Base-by-base conservation (phyloP, 2,797 vertebrate species). In the Urophycis tenuis region DNA sequence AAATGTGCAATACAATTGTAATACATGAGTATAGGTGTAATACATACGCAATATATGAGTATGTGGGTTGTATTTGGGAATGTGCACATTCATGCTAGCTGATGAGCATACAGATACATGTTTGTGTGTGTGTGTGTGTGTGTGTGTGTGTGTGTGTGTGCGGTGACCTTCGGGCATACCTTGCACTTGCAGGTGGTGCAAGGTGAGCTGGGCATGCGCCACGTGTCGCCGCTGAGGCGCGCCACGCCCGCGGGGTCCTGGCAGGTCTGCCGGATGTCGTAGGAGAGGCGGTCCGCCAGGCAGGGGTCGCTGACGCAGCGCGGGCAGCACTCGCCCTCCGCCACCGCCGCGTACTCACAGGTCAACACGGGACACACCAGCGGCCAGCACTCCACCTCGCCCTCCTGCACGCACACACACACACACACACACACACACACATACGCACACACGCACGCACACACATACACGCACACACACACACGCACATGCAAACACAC, bases 381-480 rank as follows among this genome's bases (percentile, higher is more conserved):
- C 14, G 97, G 96, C 97, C 97, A 98, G 87, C 98, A 99, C 89
- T 99, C 97, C 83, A 98, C 96, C 89, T 98, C 96, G 1, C 97
- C 96, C 92, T 97, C 95, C 97, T 99, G 88, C 1, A 77, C 12
- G 11, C 12, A 15, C 14, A 17, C 15, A 45, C 15, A 17, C 15
- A 45, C 41, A 45, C 11, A 45, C 3, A 17, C 11, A 15, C 12
- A 17, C 14, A 3, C 41, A 45, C 15, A 45, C 15, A 45, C 10
- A 41, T 8, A 8, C 5, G 1, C 3, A 45, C 14, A 12, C 41
- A 45, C 41, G 19, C 2, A 49, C 10, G 17, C 17, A n/a, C n/a
- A n/a, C n/a, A 19, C 17, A 19, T 19, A 49, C 17, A 49, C 22
- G n/a, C 49, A 45, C 41, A 45, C 41, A 45, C 41, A 45, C 7